A percentile compares a stretch with the other conserved stretches of the same genome.
These are phyloP conservation scores for Philopedon plagiatum DNA, from an alignment of 2,888 invertebrate genomes.

Conservation along the genomic window DNA sequence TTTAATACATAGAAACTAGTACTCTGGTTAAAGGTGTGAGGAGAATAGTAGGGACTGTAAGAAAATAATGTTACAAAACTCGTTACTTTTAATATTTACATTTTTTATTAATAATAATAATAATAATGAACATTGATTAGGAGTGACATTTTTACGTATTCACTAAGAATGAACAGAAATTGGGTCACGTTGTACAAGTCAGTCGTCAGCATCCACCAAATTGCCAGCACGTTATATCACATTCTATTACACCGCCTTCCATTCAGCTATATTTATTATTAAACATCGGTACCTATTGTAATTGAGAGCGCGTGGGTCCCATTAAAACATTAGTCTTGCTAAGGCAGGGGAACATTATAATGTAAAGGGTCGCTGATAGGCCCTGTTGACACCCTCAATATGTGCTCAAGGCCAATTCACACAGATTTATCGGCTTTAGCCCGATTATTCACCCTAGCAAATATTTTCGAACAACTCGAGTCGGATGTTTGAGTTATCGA, in stretches of 20 bases:
- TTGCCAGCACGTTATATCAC: background rate
- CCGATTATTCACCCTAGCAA: conserved; percentile 9
- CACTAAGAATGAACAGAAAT: too few species aligned
- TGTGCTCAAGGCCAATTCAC: conserved; percentile 14
- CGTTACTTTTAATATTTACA: too few species aligned
- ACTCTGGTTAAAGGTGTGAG: too few species aligned
- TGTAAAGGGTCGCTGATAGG: conserved; percentile 11
- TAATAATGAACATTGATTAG: too few species aligned
- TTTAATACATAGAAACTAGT: too few species aligned
- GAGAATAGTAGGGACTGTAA: too few species aligned
- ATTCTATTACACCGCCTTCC: background rate
- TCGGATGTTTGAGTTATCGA: conserved; percentile 5
- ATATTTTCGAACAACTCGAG: conserved; percentile 1
- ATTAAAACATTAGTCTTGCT: conserved; percentile 10
- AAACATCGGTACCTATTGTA: background rate
- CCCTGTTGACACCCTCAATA: conserved; percentile 12
- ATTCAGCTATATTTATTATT: background rate
- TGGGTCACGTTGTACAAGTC: too few species aligned
- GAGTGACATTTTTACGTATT: too few species aligned
- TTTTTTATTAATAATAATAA: too few species aligned
- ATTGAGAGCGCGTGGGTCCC: background rate
- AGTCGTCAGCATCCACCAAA: too few species aligned
- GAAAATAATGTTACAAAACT: too few species aligned
- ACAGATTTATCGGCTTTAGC: conserved; percentile 9
- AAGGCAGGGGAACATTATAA: background rate